These are phyloP conservation scores for Pseudorasbora parva DNA, from an alignment of 2,113 vertebrate genomes.

Conservation along the genomic window DNA sequence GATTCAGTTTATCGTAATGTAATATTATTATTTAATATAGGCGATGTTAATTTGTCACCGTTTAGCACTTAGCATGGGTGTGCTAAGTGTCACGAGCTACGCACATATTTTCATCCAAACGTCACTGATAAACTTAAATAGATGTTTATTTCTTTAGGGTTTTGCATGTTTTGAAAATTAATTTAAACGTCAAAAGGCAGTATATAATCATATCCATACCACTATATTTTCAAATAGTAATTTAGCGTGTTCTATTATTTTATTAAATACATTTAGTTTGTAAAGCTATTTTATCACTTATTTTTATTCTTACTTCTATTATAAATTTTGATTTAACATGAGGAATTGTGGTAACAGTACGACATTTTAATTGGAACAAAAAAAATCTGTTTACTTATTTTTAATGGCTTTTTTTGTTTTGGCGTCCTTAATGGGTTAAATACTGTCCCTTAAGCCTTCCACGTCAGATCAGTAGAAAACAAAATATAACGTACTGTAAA, in stretches of 20 bases:
- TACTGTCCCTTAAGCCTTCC: background rate
- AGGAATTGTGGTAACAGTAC: background rate
- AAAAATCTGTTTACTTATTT: background rate
- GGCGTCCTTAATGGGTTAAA: background rate
- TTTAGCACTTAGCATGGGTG: background rate
- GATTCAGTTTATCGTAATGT: background rate
- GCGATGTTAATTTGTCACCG: background rate
- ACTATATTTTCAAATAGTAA: background rate
- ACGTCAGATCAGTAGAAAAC: background rate
- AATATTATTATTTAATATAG: background rate
- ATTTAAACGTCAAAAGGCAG: background rate
- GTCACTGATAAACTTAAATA: background rate
- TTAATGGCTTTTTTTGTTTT: background rate
- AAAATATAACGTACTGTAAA: background rate
- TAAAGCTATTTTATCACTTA: background rate
- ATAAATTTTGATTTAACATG: background rate
- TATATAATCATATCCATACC: background rate
- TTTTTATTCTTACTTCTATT: background rate
- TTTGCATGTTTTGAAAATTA: background rate
- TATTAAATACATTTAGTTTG: background rate
- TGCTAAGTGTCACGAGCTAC: constrained; percentile 19
- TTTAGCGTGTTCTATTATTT: background rate
- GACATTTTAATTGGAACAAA: background rate
- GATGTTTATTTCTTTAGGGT: background rate
- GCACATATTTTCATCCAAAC: constrained; percentile 6